phyloP scores from a whole-genome alignment of 2,797 vertebrate genomes.

The Petrocephalus sullivani region DNA sequence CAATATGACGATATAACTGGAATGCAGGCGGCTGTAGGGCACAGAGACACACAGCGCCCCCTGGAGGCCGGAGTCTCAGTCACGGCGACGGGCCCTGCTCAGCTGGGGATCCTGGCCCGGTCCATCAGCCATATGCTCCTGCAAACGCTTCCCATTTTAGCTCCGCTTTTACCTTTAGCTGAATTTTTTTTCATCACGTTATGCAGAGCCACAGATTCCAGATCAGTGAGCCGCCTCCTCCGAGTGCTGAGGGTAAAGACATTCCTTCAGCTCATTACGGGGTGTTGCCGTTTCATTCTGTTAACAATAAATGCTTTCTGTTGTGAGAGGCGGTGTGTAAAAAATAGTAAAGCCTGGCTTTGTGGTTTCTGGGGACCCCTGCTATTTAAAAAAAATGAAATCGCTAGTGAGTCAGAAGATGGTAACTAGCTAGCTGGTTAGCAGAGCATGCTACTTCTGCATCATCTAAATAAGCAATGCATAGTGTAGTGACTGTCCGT shows the following conservation, averaged over 20 bases:
- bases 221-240: neutral
- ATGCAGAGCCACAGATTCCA: neutral
- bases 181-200: slow-evolving; percentile 8
- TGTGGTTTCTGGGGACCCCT: neutral
- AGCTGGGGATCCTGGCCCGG: neutral
- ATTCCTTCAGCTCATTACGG: neutral
- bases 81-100: neutral
- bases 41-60: neutral
- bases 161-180: slow-evolving; percentile 6
- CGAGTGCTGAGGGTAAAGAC: neutral
- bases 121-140: slow-evolving; percentile 26
- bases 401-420: neutral
- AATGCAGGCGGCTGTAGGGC: neutral
- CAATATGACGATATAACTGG: neutral
- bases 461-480: neutral
- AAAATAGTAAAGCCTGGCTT: neutral
- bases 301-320: neutral
- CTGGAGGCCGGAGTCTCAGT: neutral
- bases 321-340: neutral
- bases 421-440: neutral
- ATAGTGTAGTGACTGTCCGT: neutral
- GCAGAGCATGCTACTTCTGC: neutral
- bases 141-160: slow-evolving; percentile 23
- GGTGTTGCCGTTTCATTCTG: neutral
- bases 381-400: neutral